phyloP scores from a whole-genome alignment of 2,888 invertebrate genomes.

The Trimorus sp. region DNA sequence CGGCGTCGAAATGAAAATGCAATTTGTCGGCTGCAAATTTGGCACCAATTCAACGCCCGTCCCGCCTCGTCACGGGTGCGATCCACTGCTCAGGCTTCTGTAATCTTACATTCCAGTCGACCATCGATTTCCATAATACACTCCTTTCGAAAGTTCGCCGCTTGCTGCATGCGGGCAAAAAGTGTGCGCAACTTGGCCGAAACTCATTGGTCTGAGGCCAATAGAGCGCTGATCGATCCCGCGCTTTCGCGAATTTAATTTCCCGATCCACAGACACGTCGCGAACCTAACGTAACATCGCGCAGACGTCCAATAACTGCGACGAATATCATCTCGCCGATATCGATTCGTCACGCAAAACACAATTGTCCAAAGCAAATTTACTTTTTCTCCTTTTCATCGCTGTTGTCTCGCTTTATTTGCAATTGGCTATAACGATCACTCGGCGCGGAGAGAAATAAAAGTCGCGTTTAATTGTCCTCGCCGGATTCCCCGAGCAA shows the following conservation, averaged over 20 bases:
- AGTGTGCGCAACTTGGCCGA: constrained; percentile 39
- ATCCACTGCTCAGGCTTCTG: constrained; percentile 7
- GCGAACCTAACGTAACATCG: constrained; percentile 35
- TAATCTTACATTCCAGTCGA: constrained; percentile 42
- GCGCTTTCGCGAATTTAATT: constrained; percentile 44
- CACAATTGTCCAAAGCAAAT: constrained; percentile 26
- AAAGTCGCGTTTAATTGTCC: constrained; percentile 13
- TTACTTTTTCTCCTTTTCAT: neutral
- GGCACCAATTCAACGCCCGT: constrained; percentile 45
- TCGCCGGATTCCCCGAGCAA: neutral
- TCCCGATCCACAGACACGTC: constrained; percentile 21
- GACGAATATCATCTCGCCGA: constrained; percentile 30
- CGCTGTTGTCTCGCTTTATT: neutral
- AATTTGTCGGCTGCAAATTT: constrained; percentile 40
- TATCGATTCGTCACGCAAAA: constrained; percentile 26
- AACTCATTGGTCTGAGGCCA: constrained; percentile 51
- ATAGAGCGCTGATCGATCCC: constrained; percentile 42
- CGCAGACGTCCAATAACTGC: constrained; percentile 16
- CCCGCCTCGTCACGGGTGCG: constrained; percentile 33
- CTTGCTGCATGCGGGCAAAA: constrained; percentile 24
- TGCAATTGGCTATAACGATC: neutral
- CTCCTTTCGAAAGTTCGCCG: constrained; percentile 33
- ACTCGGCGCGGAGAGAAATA: no score
- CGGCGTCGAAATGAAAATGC: constrained; percentile 25
- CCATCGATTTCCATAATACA: constrained; percentile 47